Evolutionary conservation across 2,797 vertebrate genomes (phyloP), one percentile per base, ranked within the genome.

Genomic region (Menidia menidia): DNA sequence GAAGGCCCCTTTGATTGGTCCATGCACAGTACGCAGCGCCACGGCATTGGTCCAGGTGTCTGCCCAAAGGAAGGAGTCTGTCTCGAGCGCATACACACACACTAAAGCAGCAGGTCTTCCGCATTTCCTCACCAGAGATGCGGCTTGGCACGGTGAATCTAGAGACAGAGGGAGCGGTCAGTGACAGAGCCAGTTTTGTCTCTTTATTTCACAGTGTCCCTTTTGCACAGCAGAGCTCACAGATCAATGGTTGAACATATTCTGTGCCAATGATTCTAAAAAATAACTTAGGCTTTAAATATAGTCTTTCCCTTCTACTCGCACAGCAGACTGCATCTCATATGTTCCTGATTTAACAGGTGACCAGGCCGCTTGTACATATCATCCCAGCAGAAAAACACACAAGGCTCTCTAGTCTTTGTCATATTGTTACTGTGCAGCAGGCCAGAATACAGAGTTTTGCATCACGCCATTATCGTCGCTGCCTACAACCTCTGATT

Each of bases 31-130:
- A 90, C 60, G 60, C 77, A 83, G 86, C 80, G 84, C 81, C 84
- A 73, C 54, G 25, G 80, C 92, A 88, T 91, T 94, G 93, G 92
- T 94, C 92, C 92, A 83, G 91, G 83, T 84, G 83, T 92, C 87
- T 89, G 89, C 66, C 71, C 68, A 92, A 90, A 89, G 85, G 85
- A 86, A 89, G 88, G 81, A 62, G 85, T 90, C 80, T 72, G 80
- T 88, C 83, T 93, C 64, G 82, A 90, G 85, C 70, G 60, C 87
- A 91, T 87, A 89, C 87, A 88, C 90, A 92, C 86, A 92, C 83
- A 93, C 65, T 87, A 88, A 92, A 90, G 90, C 90, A 90, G 90
- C 88, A 92, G 92, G 90, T 92, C 91, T 86, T 93, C 91, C 41
- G 47, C 75, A 82, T 82, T 83, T 88, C 86, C 73, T 71, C 88